These are phyloP conservation scores for Dolichotis patagonum DNA, from an alignment of 2,113 vertebrate species.

Conservation along the genomic window DNA sequence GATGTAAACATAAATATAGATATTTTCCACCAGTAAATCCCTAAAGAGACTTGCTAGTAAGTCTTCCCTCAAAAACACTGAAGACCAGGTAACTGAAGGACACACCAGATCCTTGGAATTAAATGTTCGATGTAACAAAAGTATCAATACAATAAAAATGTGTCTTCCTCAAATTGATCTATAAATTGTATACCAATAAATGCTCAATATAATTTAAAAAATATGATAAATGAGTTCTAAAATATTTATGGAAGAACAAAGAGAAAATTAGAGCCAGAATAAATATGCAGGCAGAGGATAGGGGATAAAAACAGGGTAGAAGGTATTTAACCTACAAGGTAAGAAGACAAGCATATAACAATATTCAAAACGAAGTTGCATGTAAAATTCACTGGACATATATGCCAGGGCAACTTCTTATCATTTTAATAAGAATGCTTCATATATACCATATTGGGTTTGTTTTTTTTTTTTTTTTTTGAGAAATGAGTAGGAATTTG, in stretches of 20 bases:
- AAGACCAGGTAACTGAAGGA: not conserved
- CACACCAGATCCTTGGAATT: not conserved
- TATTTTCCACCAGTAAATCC: not conserved
- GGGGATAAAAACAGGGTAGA: not conserved
- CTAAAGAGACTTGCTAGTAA: not conserved
- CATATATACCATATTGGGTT: not conserved
- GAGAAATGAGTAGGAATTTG: not conserved
- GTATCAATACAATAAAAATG: constrained; percentile 24
- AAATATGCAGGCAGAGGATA: not conserved
- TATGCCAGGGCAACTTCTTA: not conserved
- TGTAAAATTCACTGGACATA: constrained; percentile 13
- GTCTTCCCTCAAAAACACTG: not conserved
- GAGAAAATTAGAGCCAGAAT: not conserved
- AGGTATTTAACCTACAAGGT: not conserved
- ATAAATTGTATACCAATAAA: not conserved
- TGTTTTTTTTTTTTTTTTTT: constrained; percentile 10
- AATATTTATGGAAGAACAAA: not conserved
- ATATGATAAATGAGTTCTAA: not conserved
- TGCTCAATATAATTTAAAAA: not conserved
- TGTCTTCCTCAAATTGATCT: not conserved
- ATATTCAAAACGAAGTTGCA: not conserved
- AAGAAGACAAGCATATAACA: not conserved
- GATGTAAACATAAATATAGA: not conserved
- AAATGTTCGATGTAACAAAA: constrained; percentile 4
- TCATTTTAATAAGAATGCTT: not conserved